phyloP scores from a whole-genome alignment of 2,113 vertebrate species.

The Alligator mississippiensis region DNA sequence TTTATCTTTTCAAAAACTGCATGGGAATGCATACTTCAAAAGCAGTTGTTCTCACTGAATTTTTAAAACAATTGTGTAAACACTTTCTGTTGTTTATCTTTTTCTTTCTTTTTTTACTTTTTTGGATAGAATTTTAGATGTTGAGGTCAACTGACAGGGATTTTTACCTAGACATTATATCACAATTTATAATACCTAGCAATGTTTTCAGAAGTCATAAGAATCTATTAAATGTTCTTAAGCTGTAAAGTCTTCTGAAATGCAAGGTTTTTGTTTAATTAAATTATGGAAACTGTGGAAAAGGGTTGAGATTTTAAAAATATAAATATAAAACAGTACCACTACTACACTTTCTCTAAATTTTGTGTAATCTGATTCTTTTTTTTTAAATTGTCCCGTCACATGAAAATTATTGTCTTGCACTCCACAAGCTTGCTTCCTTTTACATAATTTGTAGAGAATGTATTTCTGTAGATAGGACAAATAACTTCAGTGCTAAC shows the following conservation, averaged over 20 bases:
- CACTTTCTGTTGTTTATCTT: not conserved
- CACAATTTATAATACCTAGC: not conserved
- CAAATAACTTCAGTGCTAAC: too few species aligned
- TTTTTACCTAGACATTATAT: not conserved
- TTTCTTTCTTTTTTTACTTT: not conserved
- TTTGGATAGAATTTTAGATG: not conserved
- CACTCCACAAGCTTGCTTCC: not conserved
- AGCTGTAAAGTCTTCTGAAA: not conserved
- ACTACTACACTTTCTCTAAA: not conserved
- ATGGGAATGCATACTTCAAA: not conserved
- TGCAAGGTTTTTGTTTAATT: not conserved
- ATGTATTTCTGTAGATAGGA: slow-evolving; percentile 12
- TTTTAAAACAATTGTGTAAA: not conserved
- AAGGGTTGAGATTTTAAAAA: not conserved
- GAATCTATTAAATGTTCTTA: not conserved
- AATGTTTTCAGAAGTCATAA: not conserved
- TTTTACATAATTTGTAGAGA: not conserved
- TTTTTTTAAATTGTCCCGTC: not conserved
- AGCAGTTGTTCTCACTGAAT: not conserved
- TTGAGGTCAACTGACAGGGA: not conserved
- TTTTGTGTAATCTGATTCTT: not conserved
- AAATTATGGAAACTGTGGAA: not conserved
- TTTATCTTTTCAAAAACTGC: not conserved
- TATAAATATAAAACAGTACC: not conserved
- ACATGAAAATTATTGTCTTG: not conserved